Base-by-base conservation (phyloP, 2,888 invertebrate species). In the Orthonevra nobilis region DNA sequence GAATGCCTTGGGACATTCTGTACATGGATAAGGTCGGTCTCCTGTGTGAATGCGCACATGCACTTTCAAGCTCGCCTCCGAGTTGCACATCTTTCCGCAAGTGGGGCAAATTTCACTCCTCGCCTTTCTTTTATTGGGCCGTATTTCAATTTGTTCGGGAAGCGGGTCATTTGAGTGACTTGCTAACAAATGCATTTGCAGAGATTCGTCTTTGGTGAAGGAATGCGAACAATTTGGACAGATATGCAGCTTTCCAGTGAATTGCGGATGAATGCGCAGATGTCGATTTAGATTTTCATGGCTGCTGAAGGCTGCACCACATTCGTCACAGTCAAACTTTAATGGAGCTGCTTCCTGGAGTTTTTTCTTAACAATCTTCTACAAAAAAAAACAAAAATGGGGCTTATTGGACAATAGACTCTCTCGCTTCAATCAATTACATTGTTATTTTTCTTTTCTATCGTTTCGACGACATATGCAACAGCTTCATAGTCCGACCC, bases 151-250 rank as follows among this genome's bases (percentile, higher is more conserved):
- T 32, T 12, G 32, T n/a, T n/a, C n/a, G n/a, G n/a, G n/a, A 5
- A 10, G 2, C 40, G 26, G 6, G 10, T n/a, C 9, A 5, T 38
- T 23, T 32, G 23, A 20, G 7, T 40, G 52, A n/a, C 9, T 19
- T n/a, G 7, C 32, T 26, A n/a, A 5, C 28, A 12, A 0, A 90
- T 90, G 68, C 89, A 89, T 23, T 89, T 90, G 0, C 89, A 85
- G 0, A 88, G 89, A 81, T 89, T 90, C 0, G 34, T 40, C 61
- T 56, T 81, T 72, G 1, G 66, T 60, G 12, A 72, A 79, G 2
- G 72, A 17, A 19, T 79, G 66, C 6, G n/a, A 7, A 9, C 77
- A 79, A 12, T 9, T 14, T 0, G n/a, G 17, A 5, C 77, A 79
- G 2, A 14, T 54, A 14, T 54, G 36, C 4, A 66, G 7, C 2